Evolutionary conservation across 1,140 invertebrate species (phyloP).

Genomic region (Carposina sasakii): DNA sequence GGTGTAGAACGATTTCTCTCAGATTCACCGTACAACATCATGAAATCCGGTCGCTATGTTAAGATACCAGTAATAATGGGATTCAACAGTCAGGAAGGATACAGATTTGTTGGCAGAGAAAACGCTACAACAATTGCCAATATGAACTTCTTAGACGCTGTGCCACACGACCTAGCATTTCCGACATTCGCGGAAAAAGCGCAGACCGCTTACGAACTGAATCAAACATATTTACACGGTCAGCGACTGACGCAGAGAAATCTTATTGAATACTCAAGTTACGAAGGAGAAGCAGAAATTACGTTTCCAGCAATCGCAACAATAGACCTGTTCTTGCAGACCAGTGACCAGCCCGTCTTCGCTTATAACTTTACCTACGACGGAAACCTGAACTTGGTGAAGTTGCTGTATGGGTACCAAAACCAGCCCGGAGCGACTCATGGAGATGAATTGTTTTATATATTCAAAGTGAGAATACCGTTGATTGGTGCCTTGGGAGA

Average conservation of each 20-base stretch:
- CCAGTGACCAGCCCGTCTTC: not conserved
- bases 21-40: not conserved
- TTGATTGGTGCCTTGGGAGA: not conserved
- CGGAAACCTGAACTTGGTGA: not conserved
- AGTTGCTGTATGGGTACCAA: not conserved
- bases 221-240: conserved; percentile 5
- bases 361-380: not conserved
- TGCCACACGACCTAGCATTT: conserved; percentile 5
- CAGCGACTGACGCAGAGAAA: not conserved
- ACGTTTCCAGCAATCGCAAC: not conserved
- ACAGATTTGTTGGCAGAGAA: conserved; percentile 5
- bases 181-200: not conserved
- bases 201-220: not conserved
- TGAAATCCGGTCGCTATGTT: conserved; percentile 3
- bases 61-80: conserved; percentile 12
- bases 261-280: not conserved
- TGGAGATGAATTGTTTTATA: not conserved
- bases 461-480: not conserved
- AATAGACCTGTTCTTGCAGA: conserved; percentile 9
- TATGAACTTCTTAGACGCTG: conserved; percentile 1
- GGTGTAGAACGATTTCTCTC: conserved; percentile 10
- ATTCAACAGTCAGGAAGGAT: conserved; percentile 6
- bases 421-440: not conserved
- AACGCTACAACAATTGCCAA: conserved; percentile 1
- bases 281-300: conserved; percentile 9